Evolutionary conservation across 2,797 vertebrate genomes (phyloP).

Genomic region (Dicrostonyx torquatus): DNA sequence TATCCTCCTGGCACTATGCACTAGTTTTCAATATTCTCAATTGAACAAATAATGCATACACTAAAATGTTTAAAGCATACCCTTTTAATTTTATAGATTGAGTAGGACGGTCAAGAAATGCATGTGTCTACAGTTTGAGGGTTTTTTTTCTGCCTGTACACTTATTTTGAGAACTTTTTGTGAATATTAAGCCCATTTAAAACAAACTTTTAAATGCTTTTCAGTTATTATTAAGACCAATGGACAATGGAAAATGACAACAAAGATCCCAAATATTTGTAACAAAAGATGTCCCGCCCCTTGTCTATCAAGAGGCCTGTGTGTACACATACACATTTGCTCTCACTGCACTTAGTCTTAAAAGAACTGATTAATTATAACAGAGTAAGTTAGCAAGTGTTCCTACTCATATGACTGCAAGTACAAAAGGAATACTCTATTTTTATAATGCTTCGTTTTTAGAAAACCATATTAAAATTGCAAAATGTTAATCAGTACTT

Average conservation of each 20-base stretch:
- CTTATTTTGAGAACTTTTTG: background rate
- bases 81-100: background rate
- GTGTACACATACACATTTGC: fast-evolving
- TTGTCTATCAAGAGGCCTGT: background rate
- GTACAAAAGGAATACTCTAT: background rate
- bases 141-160: background rate
- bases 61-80: background rate
- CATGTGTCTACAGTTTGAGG: background rate
- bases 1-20: background rate
- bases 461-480: background rate
- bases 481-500: background rate
- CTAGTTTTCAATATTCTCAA: background rate
- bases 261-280: background rate
- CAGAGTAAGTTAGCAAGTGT: background rate
- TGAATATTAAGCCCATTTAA: background rate
- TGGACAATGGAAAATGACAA: background rate
- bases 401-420: background rate
- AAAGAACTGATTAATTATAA: background rate
- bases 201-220: background rate
- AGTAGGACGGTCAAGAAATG: background rate
- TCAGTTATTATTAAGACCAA: background rate
- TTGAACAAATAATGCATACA: background rate
- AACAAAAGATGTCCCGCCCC: background rate
- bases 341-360: background rate
- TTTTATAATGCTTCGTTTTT: background rate